Evolutionary conservation across 2,797 vertebrate genomes (phyloP).

Genomic region (Harpagifer antarcticus): DNA sequence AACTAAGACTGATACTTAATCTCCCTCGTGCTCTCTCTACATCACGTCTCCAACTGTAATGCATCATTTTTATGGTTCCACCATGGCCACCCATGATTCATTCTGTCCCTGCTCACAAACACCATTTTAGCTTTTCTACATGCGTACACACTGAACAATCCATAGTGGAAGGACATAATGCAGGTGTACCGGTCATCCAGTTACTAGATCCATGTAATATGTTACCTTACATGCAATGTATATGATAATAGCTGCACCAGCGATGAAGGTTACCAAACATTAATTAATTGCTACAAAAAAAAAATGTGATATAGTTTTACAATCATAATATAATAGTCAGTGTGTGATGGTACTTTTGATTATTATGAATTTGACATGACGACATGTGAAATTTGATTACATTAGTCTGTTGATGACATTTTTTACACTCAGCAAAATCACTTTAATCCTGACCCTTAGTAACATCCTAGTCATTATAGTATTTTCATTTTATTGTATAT

Average conservation of each 20-base stretch:
- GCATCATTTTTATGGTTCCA: slow-evolving; percentile 18
- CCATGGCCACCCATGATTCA: slow-evolving; percentile 14
- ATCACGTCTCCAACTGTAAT: not conserved
- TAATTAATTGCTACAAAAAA: no score
- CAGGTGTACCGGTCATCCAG: not conserved
- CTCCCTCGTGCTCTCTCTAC: not conserved
- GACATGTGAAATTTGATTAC: not conserved
- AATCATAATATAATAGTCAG: not conserved
- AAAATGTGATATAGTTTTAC: not conserved
- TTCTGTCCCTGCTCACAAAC: not conserved
- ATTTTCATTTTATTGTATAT: not conserved
- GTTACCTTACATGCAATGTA: not conserved
- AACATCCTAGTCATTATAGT: not conserved
- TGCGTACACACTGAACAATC: not conserved
- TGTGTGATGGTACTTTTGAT: not conserved
- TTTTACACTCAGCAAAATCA: not conserved
- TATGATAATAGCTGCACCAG: slow-evolving; percentile 16
- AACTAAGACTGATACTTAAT: slow-evolving; percentile 17
- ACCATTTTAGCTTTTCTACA: not conserved
- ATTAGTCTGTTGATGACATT: not conserved
- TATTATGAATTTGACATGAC: not conserved
- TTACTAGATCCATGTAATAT: slow-evolving; percentile 9
- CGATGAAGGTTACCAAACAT: not conserved
- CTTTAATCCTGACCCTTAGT: not conserved
- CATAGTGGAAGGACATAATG: not conserved